Conservation (phyloP, 2,888 invertebrate genomes). For the Harpagoxenus sublaevis region DNA sequence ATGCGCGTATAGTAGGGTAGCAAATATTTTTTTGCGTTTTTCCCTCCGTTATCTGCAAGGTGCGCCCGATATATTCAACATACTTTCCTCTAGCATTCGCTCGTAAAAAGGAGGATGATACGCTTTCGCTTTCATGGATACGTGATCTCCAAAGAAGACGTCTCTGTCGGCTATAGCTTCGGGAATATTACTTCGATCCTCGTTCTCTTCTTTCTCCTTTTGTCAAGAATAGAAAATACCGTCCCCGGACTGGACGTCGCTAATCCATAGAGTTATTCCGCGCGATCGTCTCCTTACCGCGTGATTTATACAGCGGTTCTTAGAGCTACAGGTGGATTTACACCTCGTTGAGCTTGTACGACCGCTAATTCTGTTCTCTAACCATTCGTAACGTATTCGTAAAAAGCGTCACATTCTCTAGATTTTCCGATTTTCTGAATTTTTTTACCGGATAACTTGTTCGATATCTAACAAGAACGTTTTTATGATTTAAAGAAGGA, state of each 20-base stretch:
- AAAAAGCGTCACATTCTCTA: background rate
- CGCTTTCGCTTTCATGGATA: constrained; percentile 34
- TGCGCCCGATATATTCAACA: constrained; percentile 37
- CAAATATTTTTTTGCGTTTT: constrained; percentile 35
- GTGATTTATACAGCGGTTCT: constrained; percentile 75
- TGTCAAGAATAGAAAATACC: constrained; percentile 53
- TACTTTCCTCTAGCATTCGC: background rate
- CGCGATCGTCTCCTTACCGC: constrained; percentile 76
- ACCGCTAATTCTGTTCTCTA: constrained; percentile 25
- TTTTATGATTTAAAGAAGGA: background rate
- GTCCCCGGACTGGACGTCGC: constrained; percentile 70
- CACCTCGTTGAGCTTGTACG: constrained; percentile 72
- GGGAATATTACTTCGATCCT: constrained; percentile 36
- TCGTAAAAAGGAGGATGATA: constrained; percentile 48
- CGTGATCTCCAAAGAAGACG: background rate
- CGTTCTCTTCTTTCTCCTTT: constrained; percentile 32
- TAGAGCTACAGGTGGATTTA: constrained; percentile 74
- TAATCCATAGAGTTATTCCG: constrained; percentile 78
- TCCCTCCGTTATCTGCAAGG: constrained; percentile 9
- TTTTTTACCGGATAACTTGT: too few relatives aligned
- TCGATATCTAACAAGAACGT: too few relatives aligned
- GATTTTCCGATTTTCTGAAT: background rate
- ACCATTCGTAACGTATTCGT: background rate
- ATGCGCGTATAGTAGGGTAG: background rate
- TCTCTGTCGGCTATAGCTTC: constrained; percentile 8